phyloP scores from a whole-genome alignment of 2,113 vertebrate species.

The Strix aluco region DNA sequence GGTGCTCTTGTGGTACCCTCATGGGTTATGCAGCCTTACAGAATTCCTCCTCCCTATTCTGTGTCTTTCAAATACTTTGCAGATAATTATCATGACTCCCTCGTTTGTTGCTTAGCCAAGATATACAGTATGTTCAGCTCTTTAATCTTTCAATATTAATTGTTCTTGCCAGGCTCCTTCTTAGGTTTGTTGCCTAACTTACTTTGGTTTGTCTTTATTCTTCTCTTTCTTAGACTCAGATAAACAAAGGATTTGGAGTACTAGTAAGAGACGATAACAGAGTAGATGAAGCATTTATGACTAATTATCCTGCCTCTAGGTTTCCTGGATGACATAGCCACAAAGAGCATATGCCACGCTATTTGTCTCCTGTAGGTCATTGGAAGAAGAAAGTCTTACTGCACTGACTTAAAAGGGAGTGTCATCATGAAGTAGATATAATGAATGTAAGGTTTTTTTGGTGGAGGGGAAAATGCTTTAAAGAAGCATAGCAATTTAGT shows the following conservation, averaged over 20 bases:
- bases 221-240: background rate
- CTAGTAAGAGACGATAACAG: background rate
- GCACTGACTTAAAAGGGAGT: background rate
- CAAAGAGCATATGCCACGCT: background rate
- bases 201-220: background rate
- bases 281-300: background rate
- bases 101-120: background rate
- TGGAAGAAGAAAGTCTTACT: background rate
- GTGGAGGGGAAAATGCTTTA: background rate
- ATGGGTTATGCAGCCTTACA: background rate
- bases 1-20: background rate
- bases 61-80: background rate
- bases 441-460: background rate
- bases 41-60: background rate
- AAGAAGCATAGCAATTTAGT: rapidly evolving
- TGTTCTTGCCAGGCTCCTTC: background rate
- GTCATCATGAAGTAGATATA: background rate
- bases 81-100: background rate
- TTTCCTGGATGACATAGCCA: background rate
- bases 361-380: background rate
- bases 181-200: background rate
- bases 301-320: background rate
- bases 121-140: background rate
- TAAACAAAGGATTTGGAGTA: background rate
- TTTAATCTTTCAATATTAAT: background rate